Evolutionary conservation across 1,140 invertebrate genomes (phyloP), one percentile per base, ranked within the genome.

Genomic region (Portunus trituberculatus): DNA sequence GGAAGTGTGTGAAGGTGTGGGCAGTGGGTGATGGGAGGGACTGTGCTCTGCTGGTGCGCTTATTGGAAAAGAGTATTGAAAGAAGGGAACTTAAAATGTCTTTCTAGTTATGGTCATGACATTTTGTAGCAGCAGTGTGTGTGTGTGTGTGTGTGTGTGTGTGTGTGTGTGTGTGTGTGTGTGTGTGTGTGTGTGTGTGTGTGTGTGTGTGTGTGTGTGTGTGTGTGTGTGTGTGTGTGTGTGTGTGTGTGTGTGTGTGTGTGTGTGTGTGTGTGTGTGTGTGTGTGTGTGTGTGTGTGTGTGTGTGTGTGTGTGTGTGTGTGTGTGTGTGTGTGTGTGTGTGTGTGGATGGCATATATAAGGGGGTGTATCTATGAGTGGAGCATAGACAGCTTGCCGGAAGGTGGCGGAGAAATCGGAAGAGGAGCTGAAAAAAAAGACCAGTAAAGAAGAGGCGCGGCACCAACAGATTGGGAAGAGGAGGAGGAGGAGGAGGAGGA

Each of bases 141-240:
- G 28, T 88, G 28, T 88, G 28, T 88, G 28, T 88, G 86, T 88
- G 86, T 88, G 29, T 88, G 86, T 88, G 86, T 14, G 10, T 86
- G 32, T 29, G 12, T 31, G 83, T 86, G 83, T 29, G 28, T 29
- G 28, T 86, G 83, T 39, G 32, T 31, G 83, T 7, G 86, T 59
- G 2, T 59, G 2, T 4, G 16, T 59, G 16, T 2, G 52, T 59
- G 12, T 10, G 52, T 14, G 48, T 52, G 48, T 52, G 48, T 52
- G 48, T 10, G 8, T 84, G 31, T n/a, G 10, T 28, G 83, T 84
- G 83, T n/a, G 25, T n/a, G n/a, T 84, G 83, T 31, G 31, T 28
- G 83, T n/a, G 84, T 52, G 48, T 52, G 48, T 52, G 14, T 52
- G 14, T 52, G 48, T 52, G 14, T 52, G 48, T 14, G 48, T 52